Conservation (phyloP, 2,888 invertebrate genomes). For the Agrypnus murinus region DNA sequence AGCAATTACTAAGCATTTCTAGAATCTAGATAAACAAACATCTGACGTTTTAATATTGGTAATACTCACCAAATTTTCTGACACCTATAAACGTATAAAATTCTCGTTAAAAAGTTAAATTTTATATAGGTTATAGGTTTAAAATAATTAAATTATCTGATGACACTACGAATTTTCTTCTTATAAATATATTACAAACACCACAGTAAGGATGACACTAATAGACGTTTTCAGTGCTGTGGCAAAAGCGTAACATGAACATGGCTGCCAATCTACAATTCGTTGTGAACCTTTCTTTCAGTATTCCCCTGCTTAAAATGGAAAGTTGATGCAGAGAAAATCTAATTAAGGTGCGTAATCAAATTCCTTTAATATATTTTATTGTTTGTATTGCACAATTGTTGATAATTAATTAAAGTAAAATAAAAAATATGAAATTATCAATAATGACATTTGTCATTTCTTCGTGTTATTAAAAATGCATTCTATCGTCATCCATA, state of each 20-base stretch:
- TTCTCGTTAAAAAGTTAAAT: background rate
- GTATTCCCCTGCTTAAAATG: background rate
- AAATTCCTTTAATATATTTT: background rate
- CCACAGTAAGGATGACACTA: slow-evolving; percentile 35
- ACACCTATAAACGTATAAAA: slow-evolving; percentile 5
- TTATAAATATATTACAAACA: slow-evolving; percentile 28
- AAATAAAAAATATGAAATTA: too few species aligned
- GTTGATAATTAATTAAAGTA: too few species aligned
- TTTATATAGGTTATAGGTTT: background rate
- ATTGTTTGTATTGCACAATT: too few species aligned
- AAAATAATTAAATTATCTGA: slow-evolving; percentile 19
- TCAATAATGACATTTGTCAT: too few species aligned
- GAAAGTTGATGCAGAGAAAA: background rate
- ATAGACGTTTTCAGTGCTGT: slow-evolving; percentile 29
- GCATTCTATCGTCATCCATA: too few species aligned
- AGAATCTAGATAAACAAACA: slow-evolving; percentile 31
- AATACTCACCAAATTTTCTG: slow-evolving; percentile 34
- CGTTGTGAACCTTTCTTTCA: slow-evolving; percentile 31
- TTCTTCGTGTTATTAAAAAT: too few species aligned
- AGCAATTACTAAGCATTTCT: slow-evolving; percentile 37
- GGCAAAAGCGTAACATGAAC: slow-evolving; percentile 39
- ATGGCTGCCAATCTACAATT: slow-evolving; percentile 36
- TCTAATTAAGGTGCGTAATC: slow-evolving; percentile 10
- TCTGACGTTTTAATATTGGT: slow-evolving; percentile 30
- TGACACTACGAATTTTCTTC: slow-evolving; percentile 43